Conservation (phyloP, 2,888 invertebrate genomes). For the Zaprionus bogoriensis region DNA sequence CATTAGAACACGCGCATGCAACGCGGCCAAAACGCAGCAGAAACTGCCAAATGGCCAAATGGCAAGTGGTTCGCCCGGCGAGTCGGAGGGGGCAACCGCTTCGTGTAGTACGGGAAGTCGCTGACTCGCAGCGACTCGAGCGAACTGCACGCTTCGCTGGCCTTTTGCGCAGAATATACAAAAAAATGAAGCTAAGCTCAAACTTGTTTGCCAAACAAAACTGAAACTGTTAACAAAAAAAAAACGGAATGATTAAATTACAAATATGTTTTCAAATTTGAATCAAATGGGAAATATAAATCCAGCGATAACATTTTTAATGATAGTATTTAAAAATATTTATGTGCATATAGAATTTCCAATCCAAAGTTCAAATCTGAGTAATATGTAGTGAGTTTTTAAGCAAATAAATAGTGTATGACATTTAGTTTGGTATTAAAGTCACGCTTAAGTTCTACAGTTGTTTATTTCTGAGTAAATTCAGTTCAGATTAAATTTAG, state of each 20-base stretch:
- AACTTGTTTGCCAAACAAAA: conserved; percentile 53
- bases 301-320: neutral
- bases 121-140: conserved; percentile 9
- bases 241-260: conserved; percentile 14
- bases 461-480: too few species aligned
- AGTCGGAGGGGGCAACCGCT: conserved; percentile 37
- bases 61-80: conserved; percentile 7
- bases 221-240: conserved; percentile 15
- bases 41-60: conserved; percentile 31
- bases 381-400: too few species aligned
- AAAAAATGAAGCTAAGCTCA: neutral
- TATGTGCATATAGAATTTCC: neutral
- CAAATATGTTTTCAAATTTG: conserved; percentile 33
- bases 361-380: neutral
- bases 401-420: too few species aligned
- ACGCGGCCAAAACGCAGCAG: conserved; percentile 66
- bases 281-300: conserved; percentile 12
- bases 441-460: too few species aligned
- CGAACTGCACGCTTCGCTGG: conserved; percentile 48
- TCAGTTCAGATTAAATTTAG: too few species aligned
- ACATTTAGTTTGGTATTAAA: too few species aligned
- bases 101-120: conserved; percentile 34
- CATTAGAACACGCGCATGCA: conserved; percentile 78
- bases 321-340: neutral
- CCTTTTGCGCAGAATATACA: conserved; percentile 22